These are phyloP conservation scores for Epicauta chinensis DNA, from an alignment of 1,140 invertebrate genomes.

Conservation along the genomic window DNA sequence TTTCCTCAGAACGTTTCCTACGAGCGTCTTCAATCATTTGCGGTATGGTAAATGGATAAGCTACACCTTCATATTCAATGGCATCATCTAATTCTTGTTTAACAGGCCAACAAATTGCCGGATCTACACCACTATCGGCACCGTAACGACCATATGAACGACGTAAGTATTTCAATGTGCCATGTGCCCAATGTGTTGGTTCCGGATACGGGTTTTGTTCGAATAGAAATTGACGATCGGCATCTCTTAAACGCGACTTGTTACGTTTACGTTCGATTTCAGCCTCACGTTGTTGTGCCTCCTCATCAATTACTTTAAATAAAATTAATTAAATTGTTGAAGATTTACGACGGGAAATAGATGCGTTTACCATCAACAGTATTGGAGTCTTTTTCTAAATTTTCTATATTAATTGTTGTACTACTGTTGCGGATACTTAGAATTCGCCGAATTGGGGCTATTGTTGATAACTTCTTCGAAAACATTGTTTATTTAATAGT, in stretches of 20 bases:
- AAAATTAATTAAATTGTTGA: slow-evolving; percentile 1
- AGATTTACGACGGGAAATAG: not conserved
- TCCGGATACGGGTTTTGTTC: slow-evolving; percentile 47
- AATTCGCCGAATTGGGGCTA: not conserved
- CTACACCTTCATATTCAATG: slow-evolving; percentile 55
- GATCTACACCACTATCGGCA: slow-evolving; percentile 42
- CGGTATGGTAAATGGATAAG: slow-evolving; percentile 52
- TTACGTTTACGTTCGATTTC: slow-evolving; percentile 47
- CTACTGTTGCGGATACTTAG: not conserved
- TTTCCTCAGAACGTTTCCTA: slow-evolving; percentile 41
- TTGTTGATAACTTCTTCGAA: not conserved
- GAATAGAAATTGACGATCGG: slow-evolving; percentile 50
- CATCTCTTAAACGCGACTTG: slow-evolving; percentile 51
- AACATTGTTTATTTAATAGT: not conserved
- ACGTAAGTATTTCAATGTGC: slow-evolving; percentile 52
- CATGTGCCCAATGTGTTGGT: slow-evolving; percentile 45
- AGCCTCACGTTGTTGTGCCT: slow-evolving; percentile 32
- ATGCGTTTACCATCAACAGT: slow-evolving; percentile 12
- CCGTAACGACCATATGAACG: slow-evolving; percentile 56
- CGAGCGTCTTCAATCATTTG: slow-evolving; percentile 51
- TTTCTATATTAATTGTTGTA: slow-evolving; percentile 26
- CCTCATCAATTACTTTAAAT: slow-evolving; percentile 33
- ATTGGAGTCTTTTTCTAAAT: slow-evolving; percentile 27
- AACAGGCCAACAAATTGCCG: slow-evolving; percentile 53
- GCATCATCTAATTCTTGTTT: slow-evolving; percentile 50